Conservation (phyloP, 1,140 invertebrate genomes). For the Holcopasites calliopsidis region DNA sequence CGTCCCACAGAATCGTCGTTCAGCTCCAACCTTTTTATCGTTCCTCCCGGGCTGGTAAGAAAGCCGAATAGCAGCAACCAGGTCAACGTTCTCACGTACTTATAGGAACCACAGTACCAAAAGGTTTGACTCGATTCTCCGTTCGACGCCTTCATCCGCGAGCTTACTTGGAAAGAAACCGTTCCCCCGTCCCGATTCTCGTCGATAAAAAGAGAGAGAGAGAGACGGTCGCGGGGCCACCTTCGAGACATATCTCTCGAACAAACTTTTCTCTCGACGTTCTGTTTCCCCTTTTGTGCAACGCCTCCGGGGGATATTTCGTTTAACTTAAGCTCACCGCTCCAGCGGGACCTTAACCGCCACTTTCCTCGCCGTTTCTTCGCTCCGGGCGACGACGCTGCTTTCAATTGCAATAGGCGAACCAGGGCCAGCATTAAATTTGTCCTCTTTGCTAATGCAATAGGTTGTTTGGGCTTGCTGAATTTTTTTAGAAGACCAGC, state of each 20-base stretch:
- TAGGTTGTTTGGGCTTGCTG: background rate
- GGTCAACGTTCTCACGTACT: background rate
- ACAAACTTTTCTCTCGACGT: slow-evolving; percentile 11
- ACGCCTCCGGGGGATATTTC: slow-evolving; percentile 30
- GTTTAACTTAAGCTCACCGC: slow-evolving; percentile 39
- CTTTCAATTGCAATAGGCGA: background rate
- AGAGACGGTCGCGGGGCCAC: slow-evolving; percentile 15
- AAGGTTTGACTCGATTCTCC: background rate
- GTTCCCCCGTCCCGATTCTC: background rate
- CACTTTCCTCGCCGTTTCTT: slow-evolving; percentile 1
- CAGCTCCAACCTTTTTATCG: background rate
- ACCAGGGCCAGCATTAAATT: background rate
- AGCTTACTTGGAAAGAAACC: background rate
- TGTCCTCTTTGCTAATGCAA: background rate
- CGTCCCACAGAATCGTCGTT: too few species aligned
- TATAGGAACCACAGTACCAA: background rate
- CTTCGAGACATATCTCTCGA: too few species aligned
- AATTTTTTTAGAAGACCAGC: background rate
- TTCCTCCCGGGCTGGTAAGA: background rate
- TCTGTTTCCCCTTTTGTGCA: slow-evolving; percentile 28
- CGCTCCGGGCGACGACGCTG: background rate
- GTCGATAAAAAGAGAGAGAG: slow-evolving; percentile 7
- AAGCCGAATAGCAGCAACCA: background rate
- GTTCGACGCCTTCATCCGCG: background rate
- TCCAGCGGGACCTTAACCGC: background rate